Base-by-base conservation (phyloP, 2,888 invertebrate species). In the Drosophila seclusa region DNA sequence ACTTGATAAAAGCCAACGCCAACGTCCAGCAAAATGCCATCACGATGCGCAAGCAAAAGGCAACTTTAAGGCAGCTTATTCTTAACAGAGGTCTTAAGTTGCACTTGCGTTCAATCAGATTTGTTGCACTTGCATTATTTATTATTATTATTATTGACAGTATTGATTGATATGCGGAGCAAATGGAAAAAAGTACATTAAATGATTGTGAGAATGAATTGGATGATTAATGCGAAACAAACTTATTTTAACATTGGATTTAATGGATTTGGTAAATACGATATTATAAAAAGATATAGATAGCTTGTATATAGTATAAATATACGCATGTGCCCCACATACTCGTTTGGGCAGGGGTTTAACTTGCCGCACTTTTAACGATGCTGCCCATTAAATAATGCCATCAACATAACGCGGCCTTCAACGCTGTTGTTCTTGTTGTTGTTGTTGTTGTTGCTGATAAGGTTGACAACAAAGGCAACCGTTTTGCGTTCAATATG, bases 401-500 rank as follows among this genome's bases (percentile, higher is more conserved):
- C 38, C 42, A 55, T 73, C 38, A 67, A 62, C 62, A 73, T 50
- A 57, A 50, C 48, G 50, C 58, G 18, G 62, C 45, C 57, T 57
- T 63, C 71, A 58, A 42, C 24, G 52, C 24, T 65, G 21, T 27
- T 24, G 38, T 24, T 29, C 13, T 16, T n/a, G 10, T 10, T n/a
- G 7, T 7, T 45, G 6, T n/a, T 40, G 6, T 6, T 40, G 31
- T 11, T 34, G 40, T 42, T 42, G 45, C 24, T 50, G 6, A 32
- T 38, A 32, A 16, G 29, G 54, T 24, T 45, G 42, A 21, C 45
- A 42, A 54, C 71, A 52, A 49, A 49, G 57, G 72, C 63, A 60
- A 72, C 68, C 72, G 62, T 76, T 76, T 76, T 73, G 68, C 57
- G 73, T 76, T 77, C 76, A 69, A 76, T 77, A 76, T 68, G 62